Evolutionary conservation across 2,888 invertebrate species (phyloP).

Genomic region (Leptopterna dolabrata): DNA sequence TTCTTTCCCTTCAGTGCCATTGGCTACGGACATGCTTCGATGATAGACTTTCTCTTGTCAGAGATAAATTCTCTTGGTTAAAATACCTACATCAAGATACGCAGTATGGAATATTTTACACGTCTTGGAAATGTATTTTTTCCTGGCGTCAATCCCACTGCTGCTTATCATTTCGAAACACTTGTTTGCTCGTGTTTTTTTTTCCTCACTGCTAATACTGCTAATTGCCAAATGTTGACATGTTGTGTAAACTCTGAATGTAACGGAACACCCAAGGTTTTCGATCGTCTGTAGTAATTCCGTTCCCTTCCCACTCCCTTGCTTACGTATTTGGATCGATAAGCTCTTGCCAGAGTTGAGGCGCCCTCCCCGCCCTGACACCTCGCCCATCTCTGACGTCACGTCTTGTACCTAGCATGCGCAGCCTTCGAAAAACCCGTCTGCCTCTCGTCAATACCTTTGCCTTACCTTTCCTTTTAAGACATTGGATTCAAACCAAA

Average conservation of each 20-base stretch:
- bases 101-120: too few relatives aligned
- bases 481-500: neutral
- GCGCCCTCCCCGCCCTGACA: neutral
- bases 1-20: too few relatives aligned
- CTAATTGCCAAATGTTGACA: neutral
- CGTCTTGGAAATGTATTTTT: too few relatives aligned
- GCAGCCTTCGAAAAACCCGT: constrained; percentile 21
- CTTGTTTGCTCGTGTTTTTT: neutral
- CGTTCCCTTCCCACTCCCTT: neutral
- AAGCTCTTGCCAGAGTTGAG: constrained; percentile 30
- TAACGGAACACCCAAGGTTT: constrained; percentile 4
- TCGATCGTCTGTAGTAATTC: constrained; percentile 6
- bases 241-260: neutral
- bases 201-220: neutral
- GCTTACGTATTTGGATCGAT: constrained; percentile 47
- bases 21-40: too few relatives aligned
- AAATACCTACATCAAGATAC: too few relatives aligned
- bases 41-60: too few relatives aligned
- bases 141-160: neutral
- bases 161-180: too few relatives aligned
- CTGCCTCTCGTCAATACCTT: constrained; percentile 1
- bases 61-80: too few relatives aligned
- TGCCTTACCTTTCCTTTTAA: neutral
- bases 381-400: constrained; percentile 47
- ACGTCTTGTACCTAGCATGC: constrained; percentile 39